Conservation (phyloP, 2,797 vertebrate species). For the Acanthurus tractus region DNA sequence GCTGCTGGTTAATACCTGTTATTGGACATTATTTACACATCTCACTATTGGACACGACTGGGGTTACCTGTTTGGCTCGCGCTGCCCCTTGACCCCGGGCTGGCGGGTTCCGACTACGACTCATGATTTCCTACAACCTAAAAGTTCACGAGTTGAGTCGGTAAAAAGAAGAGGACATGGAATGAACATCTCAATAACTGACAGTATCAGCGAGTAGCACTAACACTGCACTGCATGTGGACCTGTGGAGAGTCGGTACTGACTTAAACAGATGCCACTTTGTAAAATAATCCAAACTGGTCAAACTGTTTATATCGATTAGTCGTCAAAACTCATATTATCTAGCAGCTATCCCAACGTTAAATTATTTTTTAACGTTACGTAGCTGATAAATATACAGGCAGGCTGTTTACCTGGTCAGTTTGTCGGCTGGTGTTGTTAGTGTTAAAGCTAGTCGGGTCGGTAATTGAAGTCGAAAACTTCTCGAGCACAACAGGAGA, state of each 20-base stretch:
- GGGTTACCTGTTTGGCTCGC: slow-evolving; percentile 86
- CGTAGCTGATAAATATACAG: neutral
- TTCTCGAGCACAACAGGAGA: neutral
- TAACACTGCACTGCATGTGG: neutral
- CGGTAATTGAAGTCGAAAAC: neutral
- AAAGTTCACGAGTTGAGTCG: neutral
- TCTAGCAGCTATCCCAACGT: slow-evolving; percentile 40
- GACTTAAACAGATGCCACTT: neutral
- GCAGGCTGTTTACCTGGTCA: slow-evolving; percentile 54
- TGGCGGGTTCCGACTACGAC: slow-evolving; percentile 83
- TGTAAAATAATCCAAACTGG: neutral
- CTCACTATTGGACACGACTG: neutral
- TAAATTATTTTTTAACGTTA: neutral
- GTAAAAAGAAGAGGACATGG: neutral
- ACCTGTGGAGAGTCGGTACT: neutral
- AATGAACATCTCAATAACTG: neutral
- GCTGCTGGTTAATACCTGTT: slow-evolving; percentile 15
- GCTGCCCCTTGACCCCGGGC: slow-evolving; percentile 86
- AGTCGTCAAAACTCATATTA: slow-evolving; percentile 18
- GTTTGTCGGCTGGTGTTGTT: slow-evolving; percentile 1
- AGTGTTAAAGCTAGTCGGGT: neutral
- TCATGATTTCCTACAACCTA: slow-evolving; percentile 71
- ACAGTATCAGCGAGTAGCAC: neutral
- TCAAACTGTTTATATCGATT: neutral
- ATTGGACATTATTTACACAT: neutral